These are phyloP conservation scores for Vombatus ursinus DNA, from an alignment of 2,113 vertebrate genomes.

Conservation along the genomic window DNA sequence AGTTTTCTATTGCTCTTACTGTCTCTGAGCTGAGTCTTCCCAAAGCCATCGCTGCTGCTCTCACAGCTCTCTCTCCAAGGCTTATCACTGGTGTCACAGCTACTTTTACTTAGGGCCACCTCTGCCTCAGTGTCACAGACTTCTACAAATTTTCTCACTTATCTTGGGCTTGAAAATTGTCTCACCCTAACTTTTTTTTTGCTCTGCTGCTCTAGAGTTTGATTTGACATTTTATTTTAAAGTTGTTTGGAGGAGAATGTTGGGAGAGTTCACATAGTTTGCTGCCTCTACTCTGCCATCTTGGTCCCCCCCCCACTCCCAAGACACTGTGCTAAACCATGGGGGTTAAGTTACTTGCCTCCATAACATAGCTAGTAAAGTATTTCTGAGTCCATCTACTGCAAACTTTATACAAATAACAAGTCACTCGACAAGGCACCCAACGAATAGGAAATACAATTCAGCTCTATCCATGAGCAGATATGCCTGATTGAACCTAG, in stretches of 20 bases:
- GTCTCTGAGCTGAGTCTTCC: not conserved
- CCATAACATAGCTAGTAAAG: not conserved
- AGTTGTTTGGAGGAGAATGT: not conserved
- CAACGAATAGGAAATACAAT: not conserved
- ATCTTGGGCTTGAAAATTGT: not conserved
- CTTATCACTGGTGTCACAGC: not conserved
- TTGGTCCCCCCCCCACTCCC: not conserved
- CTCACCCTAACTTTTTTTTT: not conserved
- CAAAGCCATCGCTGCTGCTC: not conserved
- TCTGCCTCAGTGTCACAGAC: not conserved
- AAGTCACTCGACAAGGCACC: not conserved
- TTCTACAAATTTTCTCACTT: not conserved
- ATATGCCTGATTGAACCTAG: not conserved
- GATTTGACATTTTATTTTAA: not conserved
- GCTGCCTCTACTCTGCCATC: not conserved
- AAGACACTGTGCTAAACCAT: not conserved
- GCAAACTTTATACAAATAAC: not conserved
- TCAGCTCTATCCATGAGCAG: not conserved
- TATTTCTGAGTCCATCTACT: not conserved
- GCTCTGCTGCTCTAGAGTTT: not conserved
- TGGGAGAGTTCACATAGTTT: not conserved
- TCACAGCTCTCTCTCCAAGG: not conserved
- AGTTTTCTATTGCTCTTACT: not conserved
- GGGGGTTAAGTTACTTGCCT: not conserved
- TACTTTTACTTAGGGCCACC: not conserved